These are phyloP conservation scores for Drosophila engyochracea DNA, from an alignment of 2,888 invertebrate species.

Conservation along the genomic window DNA sequence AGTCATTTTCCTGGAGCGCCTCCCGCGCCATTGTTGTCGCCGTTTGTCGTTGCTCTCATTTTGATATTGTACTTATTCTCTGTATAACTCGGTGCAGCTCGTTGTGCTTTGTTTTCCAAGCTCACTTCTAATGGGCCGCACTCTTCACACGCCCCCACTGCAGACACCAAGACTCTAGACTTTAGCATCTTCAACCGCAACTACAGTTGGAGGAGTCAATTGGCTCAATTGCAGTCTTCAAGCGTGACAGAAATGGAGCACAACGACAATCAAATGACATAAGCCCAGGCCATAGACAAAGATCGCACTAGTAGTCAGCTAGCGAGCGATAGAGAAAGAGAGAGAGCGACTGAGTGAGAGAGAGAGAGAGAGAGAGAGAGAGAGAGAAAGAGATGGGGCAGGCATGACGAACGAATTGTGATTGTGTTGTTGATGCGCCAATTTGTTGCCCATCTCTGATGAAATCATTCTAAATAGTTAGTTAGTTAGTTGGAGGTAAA, in stretches of 20 bases:
- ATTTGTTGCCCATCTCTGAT: constrained; percentile 58
- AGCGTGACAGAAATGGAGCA: constrained; percentile 82
- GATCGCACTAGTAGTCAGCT: neutral
- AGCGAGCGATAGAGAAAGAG: neutral
- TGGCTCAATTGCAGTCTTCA: constrained; percentile 82
- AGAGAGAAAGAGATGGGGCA: neutral
- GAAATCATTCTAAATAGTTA: constrained; percentile 70
- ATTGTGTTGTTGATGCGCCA: constrained; percentile 63
- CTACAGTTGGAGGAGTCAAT: constrained; percentile 77
- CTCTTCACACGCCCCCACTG: constrained; percentile 75
- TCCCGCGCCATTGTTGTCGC: constrained; percentile 75
- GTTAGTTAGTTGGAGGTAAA: constrained; percentile 46
- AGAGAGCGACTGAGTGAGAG: neutral
- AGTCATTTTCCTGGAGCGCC: constrained; percentile 76
- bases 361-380: neutral
- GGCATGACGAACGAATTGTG: constrained; percentile 27
- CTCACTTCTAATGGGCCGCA: constrained; percentile 58
- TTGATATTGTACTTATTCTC: constrained; percentile 71
- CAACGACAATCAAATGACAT: constrained; percentile 62
- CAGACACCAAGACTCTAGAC: constrained; percentile 13
- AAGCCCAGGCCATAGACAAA: constrained; percentile 25
- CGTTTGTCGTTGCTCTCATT: constrained; percentile 72
- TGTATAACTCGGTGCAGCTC: constrained; percentile 44
- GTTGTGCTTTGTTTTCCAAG: constrained; percentile 63
- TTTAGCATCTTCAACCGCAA: constrained; percentile 75